Base-by-base conservation (phyloP, 1,140 invertebrate genomes). In the Macrostomum lignano region DNA sequence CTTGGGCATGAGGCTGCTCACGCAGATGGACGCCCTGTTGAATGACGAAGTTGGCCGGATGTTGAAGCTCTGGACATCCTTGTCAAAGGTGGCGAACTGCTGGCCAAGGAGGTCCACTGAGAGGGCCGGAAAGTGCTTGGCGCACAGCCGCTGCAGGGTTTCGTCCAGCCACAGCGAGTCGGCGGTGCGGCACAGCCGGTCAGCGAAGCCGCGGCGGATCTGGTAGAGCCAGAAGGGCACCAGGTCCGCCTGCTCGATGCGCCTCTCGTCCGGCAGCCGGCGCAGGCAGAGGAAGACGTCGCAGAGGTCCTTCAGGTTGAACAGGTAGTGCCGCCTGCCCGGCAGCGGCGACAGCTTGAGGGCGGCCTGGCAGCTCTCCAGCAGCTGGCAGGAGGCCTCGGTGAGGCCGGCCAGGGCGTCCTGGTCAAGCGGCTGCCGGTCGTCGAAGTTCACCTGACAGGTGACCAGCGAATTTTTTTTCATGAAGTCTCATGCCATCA, bases 211-310 rank as follows among this genome's bases (percentile, higher is more conserved):
- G 35, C 51, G 41, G 13, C 42, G 37, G 36, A 55, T 44, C 32
- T 58, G 53, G 38, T 56, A 48, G 43, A 39, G 41, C 52, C 51
- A 56, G 25, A 56, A 37, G 2, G 51, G 51, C 20, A 55, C 39
- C 13, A 58, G 47, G 36, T 49, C 45, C 9, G 31, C 38, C 26
- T 52, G 49, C 39, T 57, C 51, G 29, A 47, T 51, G 33, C 49
- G 42, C 21, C 46, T 49, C 24, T 55, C 48, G 38, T 52, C 49
- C 31, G 46, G 43, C 14, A 57, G 33, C 17, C 45, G 37, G 30
- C 44, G 44, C 38, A 57, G 26, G 36, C 46, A 47, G 52, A 55
- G 51, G 41, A 55, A 51, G 29, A 51, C 51, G n/a, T 42, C 49
- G 13, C 45, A 46, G 13, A 58, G 41, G 38, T 53, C 48, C 32